Percentiles rank a stretch among this genome's conserved stretches.
These are phyloP conservation scores for Neocrepidodera transversa DNA, from an alignment of 2,888 invertebrate species.

Conservation along the genomic window DNA sequence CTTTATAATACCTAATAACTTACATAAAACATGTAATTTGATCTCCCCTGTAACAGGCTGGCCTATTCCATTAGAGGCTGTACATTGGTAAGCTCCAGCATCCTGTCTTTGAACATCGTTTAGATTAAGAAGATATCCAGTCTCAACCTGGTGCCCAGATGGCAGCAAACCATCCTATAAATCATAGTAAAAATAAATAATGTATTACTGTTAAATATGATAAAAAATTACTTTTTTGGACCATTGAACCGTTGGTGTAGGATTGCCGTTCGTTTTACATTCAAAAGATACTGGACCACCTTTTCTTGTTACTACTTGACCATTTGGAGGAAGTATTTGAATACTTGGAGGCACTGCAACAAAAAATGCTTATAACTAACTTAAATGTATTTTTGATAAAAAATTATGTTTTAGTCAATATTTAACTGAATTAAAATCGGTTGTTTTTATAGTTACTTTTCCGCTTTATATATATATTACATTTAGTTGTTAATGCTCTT, in stretches of 20 bases:
- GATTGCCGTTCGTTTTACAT: conserved; percentile 62
- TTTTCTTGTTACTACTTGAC: conserved; percentile 57
- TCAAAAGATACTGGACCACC: conserved; percentile 61
- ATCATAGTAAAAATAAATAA: neutral
- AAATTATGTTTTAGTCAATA: too few species aligned
- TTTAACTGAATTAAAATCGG: too few species aligned
- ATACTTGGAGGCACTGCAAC: conserved; percentile 60
- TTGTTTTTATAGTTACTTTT: too few species aligned
- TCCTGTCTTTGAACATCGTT: conserved; percentile 59
- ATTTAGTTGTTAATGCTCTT: too few species aligned
- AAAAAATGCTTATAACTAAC: too few species aligned
- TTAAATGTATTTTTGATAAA: too few species aligned
- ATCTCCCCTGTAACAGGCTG: conserved; percentile 59
- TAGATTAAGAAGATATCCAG: conserved; percentile 58
- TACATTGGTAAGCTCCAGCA: conserved; percentile 62
- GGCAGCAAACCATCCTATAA: conserved; percentile 57
- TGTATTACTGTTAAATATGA: neutral
- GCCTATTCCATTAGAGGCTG: conserved; percentile 62
- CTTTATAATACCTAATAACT: too few species aligned
- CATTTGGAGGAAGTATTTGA: conserved; percentile 58
- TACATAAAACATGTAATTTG: conserved; percentile 59
- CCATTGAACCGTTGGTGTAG: conserved; percentile 62
- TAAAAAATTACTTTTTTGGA: conserved; percentile 47
- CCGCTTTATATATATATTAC: too few species aligned
- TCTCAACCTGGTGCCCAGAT: conserved; percentile 58